Base-by-base conservation (phyloP, 2,113 vertebrate species). In the Myxocyprinus asiaticus region DNA sequence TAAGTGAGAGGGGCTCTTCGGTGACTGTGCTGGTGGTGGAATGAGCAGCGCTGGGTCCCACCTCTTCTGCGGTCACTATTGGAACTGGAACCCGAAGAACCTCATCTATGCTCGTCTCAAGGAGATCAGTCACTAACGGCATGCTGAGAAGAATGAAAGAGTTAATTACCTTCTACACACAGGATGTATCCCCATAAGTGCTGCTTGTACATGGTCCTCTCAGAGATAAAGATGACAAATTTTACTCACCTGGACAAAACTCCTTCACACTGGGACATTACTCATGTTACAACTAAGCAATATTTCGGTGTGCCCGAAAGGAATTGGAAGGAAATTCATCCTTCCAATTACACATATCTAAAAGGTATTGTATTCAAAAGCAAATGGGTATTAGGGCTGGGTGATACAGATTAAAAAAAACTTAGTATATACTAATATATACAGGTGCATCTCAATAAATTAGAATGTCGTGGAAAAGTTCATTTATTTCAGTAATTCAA, bases 51-150 rank as follows among this genome's bases (percentile, higher is more conserved):
- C 81, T 77, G 9, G 84, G 69, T 8, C 87, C 86, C 3, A 86
- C 68, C 15, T 94, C 92, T 61, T 94, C 94, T 45, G 85, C 61
- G 0, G 85, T 85, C 81, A 82, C 85, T 5, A 88, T 70, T 72
- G 89, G 82, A 83, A 85, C 85, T 3, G 91, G 83, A 78, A 10
- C 64, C 64, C 82, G 83, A 51, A 89, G 6, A 3, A 92, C 81
- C 58, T 93, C 94, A 68, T 95, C 95, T 7, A 92, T 77, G 67
- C 92, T 90, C 2, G 93, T 93, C 91, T 96, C 95, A 89, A 94
- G 85, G 84, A 96, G 85, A 59, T 95, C 94, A 77, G 88, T 88
- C 79, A 83, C 89, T 62, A 89, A 69, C 61, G 93, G 90, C 44
- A 94, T 12, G 63, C 96, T 99, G 89, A 44, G 89, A 87, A 78